Evolutionary conservation across 2,888 invertebrate genomes (phyloP).

Genomic region (Helleia helle): DNA sequence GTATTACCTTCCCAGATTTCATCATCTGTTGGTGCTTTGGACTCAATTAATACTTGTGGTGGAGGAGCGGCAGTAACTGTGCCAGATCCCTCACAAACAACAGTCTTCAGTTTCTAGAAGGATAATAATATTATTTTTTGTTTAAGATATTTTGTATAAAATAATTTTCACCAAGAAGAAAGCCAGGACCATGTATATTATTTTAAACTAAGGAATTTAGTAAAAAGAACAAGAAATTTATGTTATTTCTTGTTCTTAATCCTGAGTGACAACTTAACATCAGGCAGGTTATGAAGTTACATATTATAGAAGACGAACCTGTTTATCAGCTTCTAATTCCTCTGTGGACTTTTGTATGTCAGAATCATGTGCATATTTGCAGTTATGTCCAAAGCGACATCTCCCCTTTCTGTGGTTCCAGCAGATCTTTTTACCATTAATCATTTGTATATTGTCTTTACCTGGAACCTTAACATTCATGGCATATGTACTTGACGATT

Average conservation of each 20-base stretch:
- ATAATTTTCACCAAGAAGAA: too few relatives aligned
- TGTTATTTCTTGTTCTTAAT: too few relatives aligned
- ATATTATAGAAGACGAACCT: constrained; percentile 31
- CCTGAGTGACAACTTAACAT: too few relatives aligned
- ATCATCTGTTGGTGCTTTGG: constrained; percentile 45
- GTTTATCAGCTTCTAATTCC: constrained; percentile 73
- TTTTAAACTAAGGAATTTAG: too few relatives aligned
- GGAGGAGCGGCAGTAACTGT: constrained; percentile 50
- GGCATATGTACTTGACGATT: constrained; percentile 74
- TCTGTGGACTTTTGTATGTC: constrained; percentile 80
- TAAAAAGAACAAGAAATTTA: too few relatives aligned
- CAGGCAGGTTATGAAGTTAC: too few relatives aligned
- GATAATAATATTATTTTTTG: too few relatives aligned
- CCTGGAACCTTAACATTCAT: constrained; percentile 75
- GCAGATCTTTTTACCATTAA: constrained; percentile 91
- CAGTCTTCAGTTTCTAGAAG: constrained; percentile 55
- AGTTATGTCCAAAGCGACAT: constrained; percentile 93
- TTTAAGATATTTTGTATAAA: too few relatives aligned
- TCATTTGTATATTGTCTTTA: constrained; percentile 81
- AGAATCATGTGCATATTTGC: constrained; percentile 93
- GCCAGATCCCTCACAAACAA: constrained; percentile 56
- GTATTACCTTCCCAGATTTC: constrained; percentile 62
- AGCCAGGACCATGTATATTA: too few relatives aligned
- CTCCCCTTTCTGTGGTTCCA: constrained; percentile 94
- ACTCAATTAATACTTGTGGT: constrained; percentile 36